Base-by-base conservation (phyloP, 2,113 vertebrate species). In the Sula dactylatra region DNA sequence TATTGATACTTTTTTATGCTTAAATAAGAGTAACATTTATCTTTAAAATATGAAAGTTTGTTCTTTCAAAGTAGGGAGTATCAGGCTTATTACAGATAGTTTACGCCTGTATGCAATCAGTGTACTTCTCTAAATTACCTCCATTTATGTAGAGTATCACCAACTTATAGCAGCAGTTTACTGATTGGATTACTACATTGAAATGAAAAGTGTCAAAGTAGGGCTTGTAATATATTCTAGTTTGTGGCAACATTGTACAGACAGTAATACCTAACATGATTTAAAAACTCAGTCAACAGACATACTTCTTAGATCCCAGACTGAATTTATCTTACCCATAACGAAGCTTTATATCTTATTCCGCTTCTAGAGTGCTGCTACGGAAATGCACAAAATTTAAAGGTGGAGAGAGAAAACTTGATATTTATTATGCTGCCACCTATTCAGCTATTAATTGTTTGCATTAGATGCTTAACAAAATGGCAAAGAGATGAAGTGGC, bases 401-500 rank as follows among this genome's bases (percentile, higher is more conserved):
- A 82, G 36, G 2, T 21, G 7, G 17, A 81, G 25, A 83, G 9
- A 44, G 25, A 81, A 77, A 86, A 38, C 4, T 47, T 65, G 21
- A 2, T 38, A 15, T 66, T 58, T 40, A 32, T 26, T 50, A 6
- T 0, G 1, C 20, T 64, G 8, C 3, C 12, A 31, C 4, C 38
- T 78, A 31, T 47, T 67, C 29, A 70, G 5, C 24, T 49, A 13
- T 38, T 14, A 56, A 77, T 36, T 4, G 11, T 34, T 58, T 66
- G 6, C 32, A 32, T 18, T n/a, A 12, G 5, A 55, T 1, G 1
- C 3, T 72, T 73, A 69, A 47, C 15, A 26, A 2, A 36, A 10
- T 31, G 62, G 16, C 11, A 66, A 20, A 58, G 25, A 55, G 15
- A 21, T 16, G 32, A 82, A 76, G 13, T 18, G 18, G 11, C 13